Evolutionary conservation across 2,888 invertebrate genomes (phyloP), one percentile per base, ranked within the genome.

Genomic region (Axea sp.): DNA sequence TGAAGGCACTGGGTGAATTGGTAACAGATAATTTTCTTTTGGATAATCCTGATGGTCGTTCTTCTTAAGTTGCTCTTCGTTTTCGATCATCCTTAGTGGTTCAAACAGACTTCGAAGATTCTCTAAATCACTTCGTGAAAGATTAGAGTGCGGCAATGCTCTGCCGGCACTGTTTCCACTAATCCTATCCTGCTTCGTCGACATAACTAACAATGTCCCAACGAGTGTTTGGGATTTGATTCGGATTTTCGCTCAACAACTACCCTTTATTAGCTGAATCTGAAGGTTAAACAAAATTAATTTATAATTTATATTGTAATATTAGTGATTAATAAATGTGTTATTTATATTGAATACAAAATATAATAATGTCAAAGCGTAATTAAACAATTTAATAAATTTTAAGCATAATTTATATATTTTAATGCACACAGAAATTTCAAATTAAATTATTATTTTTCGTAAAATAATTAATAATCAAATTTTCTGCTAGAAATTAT

Each of bases 141-240:
- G 73, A 60, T 73, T 73, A 43, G 73, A 73, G 53, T 73, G 73
- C 28, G 73, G 60, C 37, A 67, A 60, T 24, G 60, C 39, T n/a
- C 60, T 45, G 26, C 55, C 67, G 11, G 53, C 45, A 3, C 35
- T 6, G 33, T 45, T 65, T 11, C 64, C 72, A 24, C 49, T 65
- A 65, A 65, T 65, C 55, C 39, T 65, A 43, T 73, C 73, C 19
- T 73, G 65, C 12, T 65, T 60, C 3, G 72, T 14, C 30, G 65
- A 67, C 65, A 67, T 60, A 9, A 28, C 17, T 31, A 59, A 65
- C 64, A 39, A 64, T 43, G 31, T 55, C 55, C 15, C 31, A 39
- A 55, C 39, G 55, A 55, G 22, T 68, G 41, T 41, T 11, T 28
- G 7, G 15, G 47, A 64, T 64, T 51, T 22, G 19, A 49, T 53